These are phyloP conservation scores for Tachypleus tridentatus DNA, from an alignment of 1,140 invertebrate genomes.

Conservation along the genomic window DNA sequence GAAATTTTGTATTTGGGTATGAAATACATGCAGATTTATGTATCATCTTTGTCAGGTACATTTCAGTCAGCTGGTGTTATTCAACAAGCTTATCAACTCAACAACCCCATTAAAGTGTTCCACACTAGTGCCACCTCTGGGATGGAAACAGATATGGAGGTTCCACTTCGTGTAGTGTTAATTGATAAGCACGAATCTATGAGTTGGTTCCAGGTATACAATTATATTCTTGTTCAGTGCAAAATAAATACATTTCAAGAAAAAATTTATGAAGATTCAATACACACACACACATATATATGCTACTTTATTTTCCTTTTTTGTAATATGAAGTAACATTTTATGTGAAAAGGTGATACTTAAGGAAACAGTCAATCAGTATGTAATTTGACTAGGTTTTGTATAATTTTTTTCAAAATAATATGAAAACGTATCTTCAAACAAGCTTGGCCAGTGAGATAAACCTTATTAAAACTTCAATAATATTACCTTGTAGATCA, in stretches of 20 bases:
- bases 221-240: not conserved
- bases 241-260: not conserved
- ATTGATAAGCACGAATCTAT: constrained; percentile 20
- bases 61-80: constrained; percentile 36
- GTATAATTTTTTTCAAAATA: no score
- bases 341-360: no score
- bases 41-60: constrained; percentile 26
- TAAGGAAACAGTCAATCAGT: no score
- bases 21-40: not conserved
- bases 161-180: constrained; percentile 15
- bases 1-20: no score
- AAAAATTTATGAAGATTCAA: not conserved
- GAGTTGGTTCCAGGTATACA: constrained; percentile 20
- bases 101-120: constrained; percentile 23
- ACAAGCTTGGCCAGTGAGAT: no score
- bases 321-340: no score
- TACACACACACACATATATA: no score
- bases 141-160: constrained; percentile 15
- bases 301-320: no score
- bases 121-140: constrained; percentile 16
- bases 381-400: no score
- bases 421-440: no score
- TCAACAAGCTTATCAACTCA: constrained; percentile 33
- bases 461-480: no score
- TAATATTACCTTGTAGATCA: no score